Conservation (phyloP, 1,140 invertebrate species). For the Listronotus oregonensis region DNA sequence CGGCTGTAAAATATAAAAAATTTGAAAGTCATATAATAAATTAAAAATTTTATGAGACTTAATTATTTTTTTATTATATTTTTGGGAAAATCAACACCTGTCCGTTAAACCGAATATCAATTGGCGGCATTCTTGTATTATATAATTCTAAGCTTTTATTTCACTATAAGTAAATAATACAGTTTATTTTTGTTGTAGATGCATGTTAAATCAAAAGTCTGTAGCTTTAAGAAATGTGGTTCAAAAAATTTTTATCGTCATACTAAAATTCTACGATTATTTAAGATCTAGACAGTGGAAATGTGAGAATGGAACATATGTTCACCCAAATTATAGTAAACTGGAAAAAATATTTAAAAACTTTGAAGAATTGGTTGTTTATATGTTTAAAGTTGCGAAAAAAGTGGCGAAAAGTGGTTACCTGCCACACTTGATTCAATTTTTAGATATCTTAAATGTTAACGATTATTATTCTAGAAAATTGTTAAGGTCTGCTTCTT, state of each 20-base stretch:
- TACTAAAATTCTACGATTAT: constrained; percentile 71
- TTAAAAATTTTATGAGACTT: no score
- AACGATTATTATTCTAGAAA: constrained; percentile 49
- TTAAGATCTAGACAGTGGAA: constrained; percentile 47
- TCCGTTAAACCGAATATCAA: no score
- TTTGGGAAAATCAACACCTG: no score
- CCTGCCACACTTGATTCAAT: constrained; percentile 50
- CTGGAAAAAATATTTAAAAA: constrained; percentile 52
- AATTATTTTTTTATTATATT: no score
- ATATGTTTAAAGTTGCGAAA: constrained; percentile 49
- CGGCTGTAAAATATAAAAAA: no score
- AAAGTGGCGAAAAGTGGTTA: constrained; percentile 50
- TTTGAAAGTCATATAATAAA: no score
- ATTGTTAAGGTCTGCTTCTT: constrained; percentile 3
- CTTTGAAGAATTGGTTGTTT: constrained; percentile 48
- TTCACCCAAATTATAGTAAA: constrained; percentile 52
- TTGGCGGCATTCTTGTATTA: no score
- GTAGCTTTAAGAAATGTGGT: constrained; percentile 67
- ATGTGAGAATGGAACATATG: constrained; percentile 42
- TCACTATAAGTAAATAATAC: no score
- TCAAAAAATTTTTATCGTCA: constrained; percentile 70
- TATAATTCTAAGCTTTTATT: no score
- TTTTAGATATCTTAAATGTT: constrained; percentile 51
- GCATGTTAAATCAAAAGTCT: constrained; percentile 70
- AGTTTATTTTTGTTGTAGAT: constrained; percentile 58